Conservation (phyloP, 2,113 vertebrate genomes). For the Hiodon alosoides region DNA sequence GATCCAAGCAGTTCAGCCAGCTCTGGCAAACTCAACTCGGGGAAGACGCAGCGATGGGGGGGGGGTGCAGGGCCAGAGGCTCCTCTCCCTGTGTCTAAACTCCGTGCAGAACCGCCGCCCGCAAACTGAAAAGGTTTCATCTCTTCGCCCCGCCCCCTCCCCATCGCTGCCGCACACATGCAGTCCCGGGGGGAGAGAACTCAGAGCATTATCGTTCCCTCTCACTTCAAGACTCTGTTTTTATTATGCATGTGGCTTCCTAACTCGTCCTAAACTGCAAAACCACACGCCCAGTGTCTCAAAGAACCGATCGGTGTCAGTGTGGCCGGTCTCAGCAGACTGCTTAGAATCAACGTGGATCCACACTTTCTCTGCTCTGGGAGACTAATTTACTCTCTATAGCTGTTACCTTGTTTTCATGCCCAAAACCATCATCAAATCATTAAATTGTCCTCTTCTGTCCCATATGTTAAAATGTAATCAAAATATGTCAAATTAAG, state of each 20-base stretch:
- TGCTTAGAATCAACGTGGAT: too few species aligned
- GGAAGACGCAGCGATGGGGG: constrained; percentile 15
- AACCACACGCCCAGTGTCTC: not conserved
- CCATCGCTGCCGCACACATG: too few species aligned
- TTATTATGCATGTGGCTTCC: not conserved
- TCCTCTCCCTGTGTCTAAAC: not conserved
- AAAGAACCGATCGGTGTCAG: not conserved
- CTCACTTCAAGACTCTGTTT: not conserved
- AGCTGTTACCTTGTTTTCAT: too few species aligned
- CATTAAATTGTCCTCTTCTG: too few species aligned
- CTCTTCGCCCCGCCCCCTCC: too few species aligned
- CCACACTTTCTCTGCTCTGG: too few species aligned
- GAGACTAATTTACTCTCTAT: too few species aligned
- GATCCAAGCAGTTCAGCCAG: constrained; percentile 41
- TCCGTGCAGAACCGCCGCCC: not conserved
- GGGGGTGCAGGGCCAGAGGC: constrained; percentile 16
- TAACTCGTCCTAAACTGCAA: not conserved
- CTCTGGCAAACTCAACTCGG: constrained; percentile 9
- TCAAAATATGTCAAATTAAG: too few species aligned
- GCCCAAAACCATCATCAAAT: too few species aligned
- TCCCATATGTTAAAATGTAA: too few species aligned
- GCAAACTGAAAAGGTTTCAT: too few species aligned
- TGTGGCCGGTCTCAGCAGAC: too few species aligned
- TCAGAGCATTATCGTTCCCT: not conserved
- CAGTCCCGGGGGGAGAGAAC: not conserved